Percentiles rank a stretch among this genome's conserved stretches.
phyloP scores from a whole-genome alignment of 2,797 vertebrate genomes.

The Phylloscopus collybita region DNA sequence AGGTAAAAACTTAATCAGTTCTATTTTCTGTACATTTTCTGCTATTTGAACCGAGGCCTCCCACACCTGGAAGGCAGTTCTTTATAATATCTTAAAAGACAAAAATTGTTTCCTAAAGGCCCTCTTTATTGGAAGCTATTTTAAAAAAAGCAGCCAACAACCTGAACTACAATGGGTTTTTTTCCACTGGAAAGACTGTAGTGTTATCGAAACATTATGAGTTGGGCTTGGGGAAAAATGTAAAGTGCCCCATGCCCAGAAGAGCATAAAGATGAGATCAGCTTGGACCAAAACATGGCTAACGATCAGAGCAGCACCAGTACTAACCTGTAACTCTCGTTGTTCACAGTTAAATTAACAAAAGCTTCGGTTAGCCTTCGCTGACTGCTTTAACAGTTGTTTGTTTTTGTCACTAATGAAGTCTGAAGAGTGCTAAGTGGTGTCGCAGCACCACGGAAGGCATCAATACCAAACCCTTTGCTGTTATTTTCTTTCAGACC shows the following conservation, averaged over 20 bases:
- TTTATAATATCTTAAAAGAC: conserved; percentile 30
- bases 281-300: conserved; percentile 44
- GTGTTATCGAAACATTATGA: not conserved
- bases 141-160: not conserved
- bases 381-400: conserved; percentile 76
- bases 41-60: conserved; percentile 20
- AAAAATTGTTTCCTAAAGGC: conserved; percentile 3
- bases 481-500: conserved; percentile 89
- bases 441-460: conserved; percentile 20
- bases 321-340: conserved; percentile 64
- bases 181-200: conserved; percentile 6
- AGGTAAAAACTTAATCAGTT: conserved; percentile 42
- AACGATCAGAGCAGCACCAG: conserved; percentile 39
- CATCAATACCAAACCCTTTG: conserved; percentile 72
- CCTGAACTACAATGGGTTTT: not conserved
- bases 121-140: conserved; percentile 35
- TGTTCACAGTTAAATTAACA: conserved; percentile 70
- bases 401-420: conserved; percentile 79
- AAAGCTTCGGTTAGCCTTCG: conserved; percentile 68
- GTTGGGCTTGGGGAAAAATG: conserved; percentile 36
- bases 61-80: conserved; percentile 41
- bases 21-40: conserved; percentile 7
- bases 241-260: conserved; percentile 33
- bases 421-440: conserved; percentile 64
- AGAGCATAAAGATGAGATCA: conserved; percentile 36